Evolutionary conservation across 2,113 vertebrate genomes (phyloP), one percentile per base, ranked within the genome.

Genomic region (Sinosuthora webbiana): DNA sequence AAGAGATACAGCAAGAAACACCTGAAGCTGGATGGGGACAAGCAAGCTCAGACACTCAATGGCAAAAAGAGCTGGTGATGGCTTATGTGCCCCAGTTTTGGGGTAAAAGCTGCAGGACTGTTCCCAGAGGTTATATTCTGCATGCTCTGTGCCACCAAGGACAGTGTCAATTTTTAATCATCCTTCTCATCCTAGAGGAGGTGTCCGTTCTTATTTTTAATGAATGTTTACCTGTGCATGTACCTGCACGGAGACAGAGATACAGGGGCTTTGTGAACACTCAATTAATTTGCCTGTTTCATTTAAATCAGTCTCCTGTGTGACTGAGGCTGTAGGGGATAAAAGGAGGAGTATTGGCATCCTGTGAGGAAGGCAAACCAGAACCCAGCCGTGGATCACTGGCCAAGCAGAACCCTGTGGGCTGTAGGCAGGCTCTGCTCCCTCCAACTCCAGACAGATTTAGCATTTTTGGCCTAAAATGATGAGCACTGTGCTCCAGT

Each of bases 41-140:
- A 96, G 69, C 98, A 96, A 1, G 63, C 96, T 35, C 78, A 78
- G 41, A 27, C 81, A 15, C 55, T 97, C 27, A 97, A 96, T 16
- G 85, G 98, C 49, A 98, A 96, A 91, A 99, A 99, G 94, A 94
- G 80, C 75, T 98, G 86, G 55, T 99, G 98, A 99, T 37, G 39
- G 59, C 45, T 44, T n/a, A 30, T 31, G 17, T 55, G n/a, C 19
- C 55, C 64, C 69, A 37, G 39, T 44, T 39, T 7, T 39, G 50
- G 50, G 75, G 28, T 69, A 44, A 69, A 59, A 88, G 74, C 52
- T 64, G 63, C 77, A 77, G 68, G 67, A 75, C 69, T 89, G 13
- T 53, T 76, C 63, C 56, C 67, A 30, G 15, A 30, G 75, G 49
- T 56, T 77, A 15, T 71, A 20, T 52, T 52, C 80, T 88, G 94